Conservation (phyloP, 1,140 invertebrate species). For the Sitobion miscanthi region DNA sequence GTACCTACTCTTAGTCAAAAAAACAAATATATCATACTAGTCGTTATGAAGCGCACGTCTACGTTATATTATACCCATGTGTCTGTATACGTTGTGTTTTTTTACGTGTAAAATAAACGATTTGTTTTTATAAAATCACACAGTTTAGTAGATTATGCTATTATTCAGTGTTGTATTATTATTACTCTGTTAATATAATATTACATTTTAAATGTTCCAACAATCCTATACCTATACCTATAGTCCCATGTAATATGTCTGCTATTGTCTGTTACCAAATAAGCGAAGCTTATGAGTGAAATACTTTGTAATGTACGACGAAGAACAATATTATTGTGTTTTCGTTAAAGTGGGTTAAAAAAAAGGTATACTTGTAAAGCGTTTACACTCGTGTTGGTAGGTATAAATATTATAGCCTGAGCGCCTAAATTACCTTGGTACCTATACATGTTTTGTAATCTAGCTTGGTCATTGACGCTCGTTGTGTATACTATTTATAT, state of each 20-base stretch:
- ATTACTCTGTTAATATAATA: background rate
- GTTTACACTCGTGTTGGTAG: background rate
- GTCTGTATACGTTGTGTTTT: background rate
- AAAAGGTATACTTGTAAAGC: background rate
- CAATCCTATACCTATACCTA: background rate
- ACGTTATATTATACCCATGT: background rate
- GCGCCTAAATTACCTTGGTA: background rate
- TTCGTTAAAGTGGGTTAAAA: background rate
- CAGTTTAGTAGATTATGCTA: background rate
- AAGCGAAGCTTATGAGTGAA: background rate
- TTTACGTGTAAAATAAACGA: constrained; percentile 29
- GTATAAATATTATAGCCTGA: background rate
- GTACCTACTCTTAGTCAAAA: background rate
- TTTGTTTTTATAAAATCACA: constrained; percentile 13
- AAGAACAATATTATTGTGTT: background rate
- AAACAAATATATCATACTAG: background rate
- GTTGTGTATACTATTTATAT: background rate
- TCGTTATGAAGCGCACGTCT: background rate
- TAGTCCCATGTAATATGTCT: background rate
- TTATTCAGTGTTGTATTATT: background rate
- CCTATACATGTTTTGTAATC: background rate
- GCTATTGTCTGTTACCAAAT: background rate
- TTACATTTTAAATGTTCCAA: background rate
- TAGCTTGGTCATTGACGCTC: background rate
- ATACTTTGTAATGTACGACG: background rate